Percentiles rank a stretch among this genome's conserved stretches.
Evolutionary conservation across 2,797 vertebrate species (phyloP).

Genomic region (Protonibea diacanthus): DNA sequence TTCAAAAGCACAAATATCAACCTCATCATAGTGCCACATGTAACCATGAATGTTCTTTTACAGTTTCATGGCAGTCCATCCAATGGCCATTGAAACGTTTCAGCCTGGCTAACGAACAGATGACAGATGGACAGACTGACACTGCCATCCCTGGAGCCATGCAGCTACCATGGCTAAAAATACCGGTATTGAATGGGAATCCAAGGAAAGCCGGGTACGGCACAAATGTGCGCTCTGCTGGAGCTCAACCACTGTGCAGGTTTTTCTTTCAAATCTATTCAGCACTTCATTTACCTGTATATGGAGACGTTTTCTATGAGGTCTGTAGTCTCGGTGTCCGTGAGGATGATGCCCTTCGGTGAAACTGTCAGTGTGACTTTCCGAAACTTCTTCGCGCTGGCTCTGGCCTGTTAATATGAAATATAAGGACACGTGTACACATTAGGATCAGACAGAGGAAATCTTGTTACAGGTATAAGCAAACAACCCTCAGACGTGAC

Average conservation of each 20-base stretch:
- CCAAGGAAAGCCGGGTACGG: background rate
- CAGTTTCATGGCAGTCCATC: background rate
- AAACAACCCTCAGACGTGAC: slow-evolving; percentile 15
- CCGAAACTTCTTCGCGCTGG: slow-evolving; percentile 91
- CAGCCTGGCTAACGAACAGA: background rate
- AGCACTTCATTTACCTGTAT: slow-evolving; percentile 87
- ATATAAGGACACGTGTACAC: slow-evolving; percentile 22
- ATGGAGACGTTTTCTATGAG: slow-evolving; percentile 92
- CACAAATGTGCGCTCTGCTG: background rate
- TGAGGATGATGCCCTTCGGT: slow-evolving; percentile 90
- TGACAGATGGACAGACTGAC: background rate
- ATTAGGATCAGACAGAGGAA: slow-evolving; percentile 7
- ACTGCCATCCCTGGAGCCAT: background rate
- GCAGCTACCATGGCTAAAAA: background rate
- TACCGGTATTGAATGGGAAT: background rate
- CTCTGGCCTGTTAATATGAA: slow-evolving; percentile 85
- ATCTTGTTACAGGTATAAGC: background rate
- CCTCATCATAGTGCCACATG: background rate
- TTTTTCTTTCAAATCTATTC: background rate
- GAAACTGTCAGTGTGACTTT: slow-evolving; percentile 93
- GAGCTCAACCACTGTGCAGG: background rate
- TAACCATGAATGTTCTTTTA: no score
- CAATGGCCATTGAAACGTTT: background rate
- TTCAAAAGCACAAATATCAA: background rate
- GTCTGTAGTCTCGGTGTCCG: slow-evolving; percentile 89